Conservation (phyloP, 2,888 invertebrate species). For the Coecobrya sp. region DNA sequence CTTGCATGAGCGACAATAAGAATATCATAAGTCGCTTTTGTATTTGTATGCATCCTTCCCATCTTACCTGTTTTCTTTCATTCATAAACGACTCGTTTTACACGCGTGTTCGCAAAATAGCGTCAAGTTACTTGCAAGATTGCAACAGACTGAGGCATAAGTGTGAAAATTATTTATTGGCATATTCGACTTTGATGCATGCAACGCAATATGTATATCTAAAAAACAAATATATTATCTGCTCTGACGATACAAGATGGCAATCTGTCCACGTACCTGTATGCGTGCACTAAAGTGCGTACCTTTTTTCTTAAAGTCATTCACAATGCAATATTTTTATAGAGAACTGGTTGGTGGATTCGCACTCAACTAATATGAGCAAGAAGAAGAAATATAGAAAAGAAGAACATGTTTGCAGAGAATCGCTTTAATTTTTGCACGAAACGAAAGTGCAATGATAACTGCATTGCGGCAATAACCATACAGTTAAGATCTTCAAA, state of each 20-base stretch:
- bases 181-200: too few species aligned
- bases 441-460: conserved; percentile 8
- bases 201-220: too few species aligned
- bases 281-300: background rate
- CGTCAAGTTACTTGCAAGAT: too few species aligned
- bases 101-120: too few species aligned
- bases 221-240: too few species aligned
- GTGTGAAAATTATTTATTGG: too few species aligned
- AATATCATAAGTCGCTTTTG: too few species aligned
- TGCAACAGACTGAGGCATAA: too few species aligned
- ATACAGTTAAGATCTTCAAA: background rate
- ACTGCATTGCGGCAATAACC: background rate
- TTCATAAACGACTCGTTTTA: too few species aligned
- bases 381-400: background rate
- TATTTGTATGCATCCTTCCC: too few species aligned
- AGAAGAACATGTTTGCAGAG: background rate
- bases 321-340: background rate
- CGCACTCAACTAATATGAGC: background rate
- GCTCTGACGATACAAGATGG: background rate
- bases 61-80: too few species aligned
- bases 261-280: background rate
- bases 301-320: background rate
- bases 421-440: background rate
- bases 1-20: too few species aligned
- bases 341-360: background rate